These are phyloP conservation scores for Drosophila birchii DNA, from an alignment of 2,888 invertebrate species.

Conservation along the genomic window DNA sequence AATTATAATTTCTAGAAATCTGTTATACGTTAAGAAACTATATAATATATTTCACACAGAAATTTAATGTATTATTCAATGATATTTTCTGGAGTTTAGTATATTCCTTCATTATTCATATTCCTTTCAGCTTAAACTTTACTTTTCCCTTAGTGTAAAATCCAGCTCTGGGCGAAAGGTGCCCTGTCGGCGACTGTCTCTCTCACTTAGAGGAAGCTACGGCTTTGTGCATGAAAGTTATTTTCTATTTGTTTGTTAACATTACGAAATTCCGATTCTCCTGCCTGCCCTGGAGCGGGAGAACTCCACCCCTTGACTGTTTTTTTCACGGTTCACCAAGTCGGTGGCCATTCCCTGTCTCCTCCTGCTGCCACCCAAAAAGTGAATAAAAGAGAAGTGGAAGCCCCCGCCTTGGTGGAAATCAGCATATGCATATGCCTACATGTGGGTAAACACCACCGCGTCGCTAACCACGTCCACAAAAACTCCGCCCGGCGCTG, in stretches of 20 bases:
- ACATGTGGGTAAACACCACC: conserved; percentile 82
- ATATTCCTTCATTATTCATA: background rate
- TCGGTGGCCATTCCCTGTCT: conserved; percentile 49
- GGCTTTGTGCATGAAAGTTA: conserved; percentile 23
- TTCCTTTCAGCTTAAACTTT: background rate
- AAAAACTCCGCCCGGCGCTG: conserved; percentile 61
- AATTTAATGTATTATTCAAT: background rate
- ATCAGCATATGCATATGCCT: conserved; percentile 81
- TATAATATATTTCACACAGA: too few relatives aligned
- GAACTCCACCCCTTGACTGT: conserved; percentile 7
- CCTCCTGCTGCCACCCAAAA: conserved; percentile 27
- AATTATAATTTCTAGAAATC: background rate
- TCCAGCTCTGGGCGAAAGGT: conserved; percentile 3
- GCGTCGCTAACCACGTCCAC: conserved; percentile 72
- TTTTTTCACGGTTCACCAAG: conserved; percentile 70
- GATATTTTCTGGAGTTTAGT: background rate
- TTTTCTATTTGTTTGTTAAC: conserved; percentile 45
- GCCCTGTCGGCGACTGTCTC: conserved; percentile 7
- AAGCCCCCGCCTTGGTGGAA: conserved; percentile 58
- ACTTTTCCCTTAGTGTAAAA: conserved; percentile 10
- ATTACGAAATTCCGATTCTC: conserved; percentile 41
- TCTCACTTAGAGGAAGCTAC: conserved; percentile 11
- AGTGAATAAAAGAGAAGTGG: background rate
- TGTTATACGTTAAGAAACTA: too few relatives aligned
- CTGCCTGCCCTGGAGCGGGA: conserved; percentile 1